Evolutionary conservation across 2,113 vertebrate species (phyloP), one percentile per base, ranked within the genome.

Genomic region (Marcusenius ussheri): DNA sequence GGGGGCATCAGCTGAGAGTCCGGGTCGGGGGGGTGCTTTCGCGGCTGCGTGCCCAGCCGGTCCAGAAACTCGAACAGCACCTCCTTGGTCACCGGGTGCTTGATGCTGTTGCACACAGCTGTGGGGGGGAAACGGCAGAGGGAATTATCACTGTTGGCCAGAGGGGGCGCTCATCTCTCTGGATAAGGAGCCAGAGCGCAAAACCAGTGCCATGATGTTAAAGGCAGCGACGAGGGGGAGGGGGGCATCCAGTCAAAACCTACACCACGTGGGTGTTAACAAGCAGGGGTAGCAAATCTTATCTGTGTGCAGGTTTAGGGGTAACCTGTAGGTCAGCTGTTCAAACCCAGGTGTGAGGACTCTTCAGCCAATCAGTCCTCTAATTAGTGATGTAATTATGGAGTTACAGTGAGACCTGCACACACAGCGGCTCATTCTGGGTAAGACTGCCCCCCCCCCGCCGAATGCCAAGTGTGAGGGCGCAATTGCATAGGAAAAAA

Each of bases 71-170:
- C 97, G 90, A 99, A 96, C 49, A 99, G 97, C 92, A 98, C 97
- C 93, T 97, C 97, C 96, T 99, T 99, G 0, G 98, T 99, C 93
- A 99, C 98, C 0, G 98, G 98, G 91, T 97, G 96, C 92, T 96
- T 95, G 95, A 99, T 99, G 95, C 97, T 98, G 92, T 97, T 98
- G 92, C 98, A 99, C 88, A 99, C 98, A 93, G 98, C 98, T 99
- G 95, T 70, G 91, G 91, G 45, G 35, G 13, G 1, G 88, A 24
- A 90, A 39, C 80, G 35, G 27, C 84, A 19, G 66, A 9, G 39
- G 91, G 27, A 89, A 10, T 89, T 83, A 89, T 5, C 42, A 80
- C 70, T 89, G 92, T 87, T 83, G 92, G 13, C 92, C 15, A 49
- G 74, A 35, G 17, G 74, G 74, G 35, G 74, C 17, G 74, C 35